Evolutionary conservation across 1,140 invertebrate species (phyloP), one percentile per base, ranked within the genome.

Genomic region (Drosophila lini): DNA sequence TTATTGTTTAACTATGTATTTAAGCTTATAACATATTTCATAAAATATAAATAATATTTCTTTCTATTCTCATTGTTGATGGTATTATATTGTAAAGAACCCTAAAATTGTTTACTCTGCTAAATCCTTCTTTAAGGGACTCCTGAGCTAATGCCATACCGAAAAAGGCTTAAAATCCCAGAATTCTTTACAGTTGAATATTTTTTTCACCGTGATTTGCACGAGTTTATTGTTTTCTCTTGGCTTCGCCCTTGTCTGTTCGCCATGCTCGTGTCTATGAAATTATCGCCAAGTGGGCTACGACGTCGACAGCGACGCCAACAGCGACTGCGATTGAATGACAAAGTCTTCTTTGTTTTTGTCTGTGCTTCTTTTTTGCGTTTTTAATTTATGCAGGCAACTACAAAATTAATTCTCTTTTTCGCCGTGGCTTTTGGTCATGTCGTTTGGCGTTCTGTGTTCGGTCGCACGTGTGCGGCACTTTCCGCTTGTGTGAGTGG

Each of bases 371-470:
- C 15, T 47, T 48, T 5, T 62, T 61, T 52, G n/a, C 9, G n/a
- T 19, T 74, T 74, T 82, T 88, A 88, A 86, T 88, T 86, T 86
- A 86, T 86, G 70, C 82, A 79, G 71, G 67, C 70, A 86, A 86
- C 82, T 82, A 86, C 65, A 73, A 77, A 88, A 77, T 88, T 69
- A 82, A 82, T 88, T 86, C 80, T 81, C 42, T 71, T 64, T 80
- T 74, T 73, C 36, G 57, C 50, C 63, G 63, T 78, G 41, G 38
- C 68, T 81, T 85, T 85, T 65, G 63, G 36, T 65, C 65, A 65
- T 76, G 69, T 64, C 56, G 53, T 65, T 70, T 60, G 61, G 63
- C 73, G 65, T 84, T 84, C 60, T 42, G 57, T 16, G 60, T 56
- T 53, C 41, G 65, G 65, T 45, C 70, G 74, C 82, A 85, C 82